phyloP scores from a whole-genome alignment of 1,140 invertebrate species.

The Drosophila athabasca region DNA sequence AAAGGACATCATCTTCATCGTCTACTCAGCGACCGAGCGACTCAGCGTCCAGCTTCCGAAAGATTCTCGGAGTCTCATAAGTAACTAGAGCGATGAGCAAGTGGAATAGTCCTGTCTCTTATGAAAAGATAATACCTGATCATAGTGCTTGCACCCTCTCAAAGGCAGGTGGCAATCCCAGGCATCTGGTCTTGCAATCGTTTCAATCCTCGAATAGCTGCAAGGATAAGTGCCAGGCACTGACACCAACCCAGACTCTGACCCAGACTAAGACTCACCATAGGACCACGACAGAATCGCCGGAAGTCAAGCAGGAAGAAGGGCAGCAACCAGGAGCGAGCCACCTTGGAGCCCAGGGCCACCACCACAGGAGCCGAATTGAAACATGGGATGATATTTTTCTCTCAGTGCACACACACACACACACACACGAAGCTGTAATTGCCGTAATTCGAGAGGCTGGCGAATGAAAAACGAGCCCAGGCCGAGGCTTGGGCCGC shows the following conservation, averaged over 20 bases:
- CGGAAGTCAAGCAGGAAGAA: conserved; percentile 88
- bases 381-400: too few relatives aligned
- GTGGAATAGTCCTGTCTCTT: conserved; percentile 86
- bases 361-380: too few relatives aligned
- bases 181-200: too few relatives aligned
- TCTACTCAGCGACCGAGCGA: conserved; percentile 84
- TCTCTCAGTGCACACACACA: background rate
- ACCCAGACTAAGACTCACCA: conserved; percentile 86
- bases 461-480: conserved; percentile 62
- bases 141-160: too few relatives aligned
- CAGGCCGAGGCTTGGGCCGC: conserved; percentile 24
- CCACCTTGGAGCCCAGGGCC: conserved; percentile 76
- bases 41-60: conserved; percentile 86
- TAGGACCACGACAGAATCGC: conserved; percentile 89
- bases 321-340: conserved; percentile 86
- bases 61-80: too few relatives aligned
- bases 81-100: conserved; percentile 89
- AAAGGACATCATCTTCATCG: too few relatives aligned
- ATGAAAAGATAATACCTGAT: too few relatives aligned
- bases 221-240: too few relatives aligned
- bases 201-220: too few relatives aligned
- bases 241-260: too few relatives aligned
- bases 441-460: conserved; percentile 69
- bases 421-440: conserved; percentile 47
- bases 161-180: too few relatives aligned